A percentile compares a stretch with the other conserved stretches of the same genome.
phyloP scores from a whole-genome alignment of 2,888 invertebrate genomes.

The Microctonus aethiopoides region DNA sequence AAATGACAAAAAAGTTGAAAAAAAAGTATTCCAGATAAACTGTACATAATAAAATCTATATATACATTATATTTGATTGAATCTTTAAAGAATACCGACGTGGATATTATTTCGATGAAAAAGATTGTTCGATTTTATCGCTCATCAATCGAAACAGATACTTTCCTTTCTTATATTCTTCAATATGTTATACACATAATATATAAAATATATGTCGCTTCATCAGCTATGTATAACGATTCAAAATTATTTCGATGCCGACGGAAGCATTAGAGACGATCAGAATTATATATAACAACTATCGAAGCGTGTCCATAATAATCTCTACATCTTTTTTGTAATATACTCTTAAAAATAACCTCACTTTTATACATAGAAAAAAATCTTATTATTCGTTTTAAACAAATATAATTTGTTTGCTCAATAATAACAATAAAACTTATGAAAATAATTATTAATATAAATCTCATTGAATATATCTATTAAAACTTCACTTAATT shows the following conservation, averaged over 20 bases:
- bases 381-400: constrained; percentile 27
- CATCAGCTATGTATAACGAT: not conserved
- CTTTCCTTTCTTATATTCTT: constrained; percentile 43
- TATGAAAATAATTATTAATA: not conserved
- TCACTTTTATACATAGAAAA: constrained; percentile 5
- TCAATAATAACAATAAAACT: constrained; percentile 6
- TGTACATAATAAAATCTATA: not conserved
- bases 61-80: not conserved
- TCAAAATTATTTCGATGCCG: constrained; percentile 19
- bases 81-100: constrained; percentile 40
- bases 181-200: constrained; percentile 20
- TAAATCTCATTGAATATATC: not conserved
- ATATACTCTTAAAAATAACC: too few species aligned
- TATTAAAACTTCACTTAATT: not conserved
- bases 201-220: not conserved
- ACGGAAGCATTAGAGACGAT: not conserved
- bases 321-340: too few species aligned
- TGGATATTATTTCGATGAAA: constrained; percentile 33
- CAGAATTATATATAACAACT: not conserved
- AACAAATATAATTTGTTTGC: constrained; percentile 35
- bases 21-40: too few species aligned
- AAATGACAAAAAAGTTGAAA: not conserved
- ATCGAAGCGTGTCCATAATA: constrained; percentile 21
- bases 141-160: constrained; percentile 48
- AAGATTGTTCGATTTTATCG: constrained; percentile 47